phyloP scores from a whole-genome alignment of 2,888 invertebrate species.

The Trilocha varians region DNA sequence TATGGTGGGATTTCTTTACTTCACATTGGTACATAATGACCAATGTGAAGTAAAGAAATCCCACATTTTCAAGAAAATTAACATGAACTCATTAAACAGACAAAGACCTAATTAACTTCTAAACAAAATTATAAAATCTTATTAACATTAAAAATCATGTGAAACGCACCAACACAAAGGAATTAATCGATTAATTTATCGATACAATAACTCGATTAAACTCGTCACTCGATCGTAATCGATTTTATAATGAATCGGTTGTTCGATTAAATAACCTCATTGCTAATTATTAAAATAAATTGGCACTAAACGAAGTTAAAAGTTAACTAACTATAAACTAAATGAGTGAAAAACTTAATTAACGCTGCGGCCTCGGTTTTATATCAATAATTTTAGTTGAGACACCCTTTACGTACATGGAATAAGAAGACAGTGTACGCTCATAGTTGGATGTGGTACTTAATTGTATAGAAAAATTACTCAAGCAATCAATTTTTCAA shows the following conservation, averaged over 20 bases:
- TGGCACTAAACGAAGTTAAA: constrained; percentile 46
- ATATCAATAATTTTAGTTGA: constrained; percentile 68
- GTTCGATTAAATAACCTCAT: constrained; percentile 47
- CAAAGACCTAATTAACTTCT: not conserved
- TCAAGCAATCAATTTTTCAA: too few species aligned
- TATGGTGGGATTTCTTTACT: too few species aligned
- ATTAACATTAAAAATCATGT: not conserved
- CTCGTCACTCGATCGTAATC: not conserved
- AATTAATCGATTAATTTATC: not conserved
- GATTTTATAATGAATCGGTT: constrained; percentile 16
- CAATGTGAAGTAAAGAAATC: too few species aligned
- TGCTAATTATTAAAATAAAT: constrained; percentile 63
- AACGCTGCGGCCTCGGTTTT: constrained; percentile 47
- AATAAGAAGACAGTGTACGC: constrained; percentile 18
- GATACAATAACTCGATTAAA: not conserved
- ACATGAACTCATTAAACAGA: too few species aligned
- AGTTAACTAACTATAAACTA: constrained; percentile 56
- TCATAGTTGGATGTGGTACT: constrained; percentile 15
- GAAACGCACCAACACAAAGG: not conserved
- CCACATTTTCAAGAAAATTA: too few species aligned
- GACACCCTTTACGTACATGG: constrained; percentile 44
- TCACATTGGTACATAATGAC: too few species aligned
- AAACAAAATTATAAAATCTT: not conserved
- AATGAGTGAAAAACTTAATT: constrained; percentile 67
- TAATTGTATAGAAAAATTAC: not conserved